phyloP scores from a whole-genome alignment of 37 sponge, comb jelly and placozoan species.

The Chondrilla cf. caribensis region DNA sequence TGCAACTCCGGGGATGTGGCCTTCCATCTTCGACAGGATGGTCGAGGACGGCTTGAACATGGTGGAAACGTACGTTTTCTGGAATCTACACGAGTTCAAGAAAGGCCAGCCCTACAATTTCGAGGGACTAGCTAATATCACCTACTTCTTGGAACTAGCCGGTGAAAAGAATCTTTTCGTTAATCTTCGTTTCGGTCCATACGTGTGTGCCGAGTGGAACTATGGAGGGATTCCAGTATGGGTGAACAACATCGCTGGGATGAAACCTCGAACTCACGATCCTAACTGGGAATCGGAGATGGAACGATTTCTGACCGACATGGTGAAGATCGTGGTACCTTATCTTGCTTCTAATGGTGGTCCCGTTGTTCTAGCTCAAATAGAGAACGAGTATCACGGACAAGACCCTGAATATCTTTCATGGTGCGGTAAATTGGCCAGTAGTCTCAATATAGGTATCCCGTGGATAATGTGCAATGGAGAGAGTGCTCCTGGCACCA shows the following conservation, averaged over 20 bases:
- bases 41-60: constrained; percentile 44
- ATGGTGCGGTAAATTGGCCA: constrained; percentile 51
- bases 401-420: constrained; percentile 32
- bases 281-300: constrained; percentile 44
- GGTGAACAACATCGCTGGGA: constrained; percentile 35
- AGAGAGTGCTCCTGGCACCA: constrained; percentile 44
- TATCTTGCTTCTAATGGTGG: constrained; percentile 46
- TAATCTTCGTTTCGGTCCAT: constrained; percentile 40
- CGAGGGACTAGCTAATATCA: constrained; percentile 19
- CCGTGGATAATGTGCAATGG: constrained; percentile 71
- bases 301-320: constrained; percentile 32
- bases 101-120: constrained; percentile 38
- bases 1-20: constrained; percentile 33
- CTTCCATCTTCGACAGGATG: constrained; percentile 14
- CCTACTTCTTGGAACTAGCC: constrained; percentile 39
- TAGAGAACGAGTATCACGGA: constrained; percentile 53
- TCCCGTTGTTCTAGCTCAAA: constrained; percentile 54
- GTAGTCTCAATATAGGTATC: constrained; percentile 21
- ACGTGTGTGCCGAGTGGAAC: constrained; percentile 11
- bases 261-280: constrained; percentile 31
- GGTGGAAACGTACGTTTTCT: constrained; percentile 50
- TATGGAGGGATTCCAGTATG: constrained; percentile 55
- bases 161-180: constrained; percentile 36
- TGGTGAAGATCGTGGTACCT: constrained; percentile 12
- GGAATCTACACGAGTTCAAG: constrained; percentile 51